A percentile compares a stretch with the other conserved stretches of the same genome.
Conservation (phyloP, 1,140 invertebrate genomes). For the Lepidurus packardi region DNA sequence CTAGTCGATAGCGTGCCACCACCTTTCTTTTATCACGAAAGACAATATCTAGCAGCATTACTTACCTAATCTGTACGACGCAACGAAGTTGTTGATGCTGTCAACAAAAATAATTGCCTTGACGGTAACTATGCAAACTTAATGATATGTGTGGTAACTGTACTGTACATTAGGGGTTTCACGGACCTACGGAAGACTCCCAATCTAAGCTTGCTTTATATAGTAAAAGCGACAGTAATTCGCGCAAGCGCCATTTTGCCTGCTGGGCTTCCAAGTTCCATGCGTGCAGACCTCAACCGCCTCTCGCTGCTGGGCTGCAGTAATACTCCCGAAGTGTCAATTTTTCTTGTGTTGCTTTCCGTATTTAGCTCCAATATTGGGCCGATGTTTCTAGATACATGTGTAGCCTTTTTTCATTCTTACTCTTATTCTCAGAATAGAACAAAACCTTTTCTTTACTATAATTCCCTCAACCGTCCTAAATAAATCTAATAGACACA, state of each 20-base stretch:
- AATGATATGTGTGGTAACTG: neutral
- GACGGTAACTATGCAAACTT: neutral
- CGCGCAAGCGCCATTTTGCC: neutral
- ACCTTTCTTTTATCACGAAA: too few species aligned
- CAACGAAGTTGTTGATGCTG: neutral
- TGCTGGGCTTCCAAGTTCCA: neutral
- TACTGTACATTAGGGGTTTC: neutral
- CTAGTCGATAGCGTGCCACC: too few species aligned
- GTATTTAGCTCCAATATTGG: neutral
- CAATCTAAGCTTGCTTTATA: neutral
- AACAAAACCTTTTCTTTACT: too few species aligned
- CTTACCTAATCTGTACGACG: neutral
- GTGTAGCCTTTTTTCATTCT: too few species aligned
- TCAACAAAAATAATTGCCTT: neutral
- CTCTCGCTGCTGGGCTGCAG: neutral
- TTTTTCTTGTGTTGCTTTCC: neutral
- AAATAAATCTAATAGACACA: too few species aligned
- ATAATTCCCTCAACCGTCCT: too few species aligned
- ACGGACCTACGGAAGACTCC: neutral
- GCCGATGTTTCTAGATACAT: neutral
- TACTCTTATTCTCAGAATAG: too few species aligned
- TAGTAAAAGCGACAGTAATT: neutral
- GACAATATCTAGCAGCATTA: neutral
- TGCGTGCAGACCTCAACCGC: neutral
- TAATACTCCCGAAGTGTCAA: neutral